Evolutionary conservation across 2,113 vertebrate species (phyloP).

Genomic region (Furnarius figulus): DNA sequence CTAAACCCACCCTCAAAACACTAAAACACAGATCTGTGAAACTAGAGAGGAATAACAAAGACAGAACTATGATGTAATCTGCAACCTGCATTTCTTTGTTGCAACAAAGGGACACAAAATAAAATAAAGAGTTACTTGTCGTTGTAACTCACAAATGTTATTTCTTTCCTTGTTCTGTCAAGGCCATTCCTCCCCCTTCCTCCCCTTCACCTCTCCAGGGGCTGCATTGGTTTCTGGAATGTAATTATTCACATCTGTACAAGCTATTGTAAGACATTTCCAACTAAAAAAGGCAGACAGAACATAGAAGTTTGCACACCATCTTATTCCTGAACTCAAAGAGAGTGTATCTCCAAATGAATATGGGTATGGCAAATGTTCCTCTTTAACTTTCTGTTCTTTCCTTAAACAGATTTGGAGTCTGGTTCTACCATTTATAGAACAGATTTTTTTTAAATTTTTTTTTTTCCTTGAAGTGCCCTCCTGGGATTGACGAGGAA

Average conservation of each 20-base stretch:
- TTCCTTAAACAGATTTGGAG: background rate
- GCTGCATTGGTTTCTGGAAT: background rate
- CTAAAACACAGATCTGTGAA: background rate
- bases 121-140: background rate
- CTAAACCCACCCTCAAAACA: background rate
- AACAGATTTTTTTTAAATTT: background rate
- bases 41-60: background rate
- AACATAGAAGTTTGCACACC: background rate
- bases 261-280: background rate
- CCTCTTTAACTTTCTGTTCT: background rate
- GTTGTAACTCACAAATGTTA: background rate
- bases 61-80: background rate
- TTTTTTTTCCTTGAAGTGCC: background rate
- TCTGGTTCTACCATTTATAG: conserved; percentile 1
- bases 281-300: background rate
- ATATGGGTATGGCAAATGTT: background rate
- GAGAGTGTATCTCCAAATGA: background rate
- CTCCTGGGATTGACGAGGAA: background rate
- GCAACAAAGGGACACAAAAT: background rate
- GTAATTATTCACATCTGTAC: background rate
- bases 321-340: background rate
- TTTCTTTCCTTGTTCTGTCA: background rate
- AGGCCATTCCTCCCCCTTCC: background rate
- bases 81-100: background rate
- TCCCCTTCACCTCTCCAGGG: background rate